These are phyloP conservation scores for Tapirus terrestris DNA, from an alignment of 2,113 vertebrate genomes.

Conservation along the genomic window DNA sequence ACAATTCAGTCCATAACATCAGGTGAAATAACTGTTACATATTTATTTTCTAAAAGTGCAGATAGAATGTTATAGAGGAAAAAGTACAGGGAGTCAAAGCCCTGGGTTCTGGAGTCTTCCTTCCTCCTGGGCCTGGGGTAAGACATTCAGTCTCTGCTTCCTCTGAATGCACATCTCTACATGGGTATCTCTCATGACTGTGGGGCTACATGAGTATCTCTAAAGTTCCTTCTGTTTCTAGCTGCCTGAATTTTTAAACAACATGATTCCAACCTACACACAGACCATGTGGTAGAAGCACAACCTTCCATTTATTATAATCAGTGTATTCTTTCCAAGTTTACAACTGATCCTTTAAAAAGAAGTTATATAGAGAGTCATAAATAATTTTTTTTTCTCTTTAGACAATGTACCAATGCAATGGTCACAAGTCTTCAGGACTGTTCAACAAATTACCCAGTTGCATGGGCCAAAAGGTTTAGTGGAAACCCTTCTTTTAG, in stretches of 20 bases:
- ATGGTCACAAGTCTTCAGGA: not conserved
- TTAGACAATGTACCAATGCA: not conserved
- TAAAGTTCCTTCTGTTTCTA: conserved; percentile 14
- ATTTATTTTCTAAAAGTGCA: not conserved
- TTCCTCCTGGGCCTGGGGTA: not conserved
- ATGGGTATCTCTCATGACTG: not conserved
- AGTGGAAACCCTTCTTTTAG: not conserved
- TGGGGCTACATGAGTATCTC: not conserved
- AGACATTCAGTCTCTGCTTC: not conserved
- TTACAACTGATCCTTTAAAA: conserved; percentile 8
- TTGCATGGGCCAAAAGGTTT: not conserved
- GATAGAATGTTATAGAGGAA: not conserved
- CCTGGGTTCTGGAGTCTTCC: not conserved
- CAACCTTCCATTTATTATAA: not conserved
- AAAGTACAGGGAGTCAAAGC: not conserved
- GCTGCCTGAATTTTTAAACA: not conserved
- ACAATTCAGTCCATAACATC: not conserved
- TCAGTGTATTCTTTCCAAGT: not conserved
- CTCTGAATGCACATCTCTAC: not conserved
- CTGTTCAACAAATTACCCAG: not conserved
- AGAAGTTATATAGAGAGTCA: not conserved
- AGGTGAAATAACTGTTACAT: conserved; percentile 19
- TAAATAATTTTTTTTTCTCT: not conserved
- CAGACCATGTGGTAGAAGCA: not conserved
- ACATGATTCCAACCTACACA: not conserved